Evolutionary conservation across 2,113 vertebrate genomes (phyloP).

Genomic region (Melanostigma gelatinosum): DNA sequence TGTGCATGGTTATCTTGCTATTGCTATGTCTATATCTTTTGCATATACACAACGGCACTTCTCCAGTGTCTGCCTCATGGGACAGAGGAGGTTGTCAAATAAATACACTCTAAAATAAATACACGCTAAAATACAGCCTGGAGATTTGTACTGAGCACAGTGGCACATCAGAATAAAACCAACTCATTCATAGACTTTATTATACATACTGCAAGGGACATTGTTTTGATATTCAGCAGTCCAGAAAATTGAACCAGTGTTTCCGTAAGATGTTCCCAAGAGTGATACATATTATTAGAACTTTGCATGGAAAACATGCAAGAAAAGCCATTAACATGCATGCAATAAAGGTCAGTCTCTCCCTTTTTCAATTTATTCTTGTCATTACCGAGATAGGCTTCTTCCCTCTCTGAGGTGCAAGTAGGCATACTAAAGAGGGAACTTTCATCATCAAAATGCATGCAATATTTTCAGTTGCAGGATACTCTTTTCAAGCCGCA

Average conservation of each 20-base stretch:
- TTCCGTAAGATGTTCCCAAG: constrained; percentile 31
- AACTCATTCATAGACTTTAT: constrained; percentile 27
- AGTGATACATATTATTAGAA: constrained; percentile 16
- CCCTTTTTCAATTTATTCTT: constrained; percentile 62
- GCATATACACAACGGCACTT: constrained; percentile 6
- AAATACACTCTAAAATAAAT: constrained; percentile 30
- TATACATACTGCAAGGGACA: constrained; percentile 23
- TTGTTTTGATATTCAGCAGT: constrained; percentile 44
- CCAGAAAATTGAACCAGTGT: constrained; percentile 39
- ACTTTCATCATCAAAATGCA: constrained; percentile 43
- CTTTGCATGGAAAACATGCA: constrained; percentile 30
- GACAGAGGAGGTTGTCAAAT: constrained; percentile 20
- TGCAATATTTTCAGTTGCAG: constrained; percentile 17
- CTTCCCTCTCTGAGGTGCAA: constrained; percentile 34
- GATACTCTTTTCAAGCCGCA: constrained; percentile 18
- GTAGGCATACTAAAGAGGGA: constrained; percentile 53
- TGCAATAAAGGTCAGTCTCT: constrained; percentile 62
- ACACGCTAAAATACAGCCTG: constrained; percentile 15
- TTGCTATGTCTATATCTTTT: constrained; percentile 12
- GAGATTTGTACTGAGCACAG: constrained; percentile 15
- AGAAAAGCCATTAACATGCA: constrained; percentile 53
- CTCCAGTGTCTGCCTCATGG: background rate
- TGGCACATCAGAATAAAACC: constrained; percentile 10
- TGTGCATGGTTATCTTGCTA: constrained; percentile 1
- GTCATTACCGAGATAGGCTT: constrained; percentile 59